Evolutionary conservation across 2,888 invertebrate species (phyloP).

Genomic region (Drosophila anomalata): DNA sequence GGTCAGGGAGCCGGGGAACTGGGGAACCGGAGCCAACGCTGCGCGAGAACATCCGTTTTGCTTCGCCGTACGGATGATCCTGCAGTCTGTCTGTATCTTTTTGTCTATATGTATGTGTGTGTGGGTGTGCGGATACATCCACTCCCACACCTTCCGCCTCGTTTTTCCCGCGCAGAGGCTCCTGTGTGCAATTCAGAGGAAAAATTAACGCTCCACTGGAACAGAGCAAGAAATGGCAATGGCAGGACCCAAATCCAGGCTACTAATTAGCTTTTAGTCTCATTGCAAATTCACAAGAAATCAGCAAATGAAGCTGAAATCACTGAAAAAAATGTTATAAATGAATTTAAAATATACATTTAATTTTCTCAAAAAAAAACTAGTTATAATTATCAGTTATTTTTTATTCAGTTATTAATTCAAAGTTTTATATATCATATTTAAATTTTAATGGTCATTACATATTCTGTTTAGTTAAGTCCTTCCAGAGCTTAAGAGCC

Average conservation of each 20-base stretch:
- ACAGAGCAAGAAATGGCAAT: conserved; percentile 38
- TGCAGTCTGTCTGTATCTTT: conserved; percentile 29
- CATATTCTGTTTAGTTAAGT: no score
- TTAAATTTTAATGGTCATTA: no score
- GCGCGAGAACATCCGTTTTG: conserved; percentile 71
- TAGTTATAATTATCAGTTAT: no score
- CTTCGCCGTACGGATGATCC: conserved; percentile 70
- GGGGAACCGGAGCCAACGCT: conserved; percentile 53
- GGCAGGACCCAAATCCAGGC: conserved; percentile 32
- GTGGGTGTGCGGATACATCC: conserved; percentile 13
- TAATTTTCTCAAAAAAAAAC: no score
- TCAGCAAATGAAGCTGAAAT: conserved; percentile 4
- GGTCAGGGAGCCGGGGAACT: not conserved
- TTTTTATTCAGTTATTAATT: no score
- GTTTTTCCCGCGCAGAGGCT: conserved; percentile 25
- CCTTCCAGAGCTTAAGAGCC: no score
- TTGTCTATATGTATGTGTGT: conserved; percentile 6
- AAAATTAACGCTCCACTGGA: conserved; percentile 46
- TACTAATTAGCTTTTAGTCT: conserved; percentile 77
- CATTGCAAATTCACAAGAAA: conserved; percentile 71
- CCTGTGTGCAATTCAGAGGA: conserved; percentile 39
- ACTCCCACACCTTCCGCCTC: conserved; percentile 7
- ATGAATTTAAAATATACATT: no score
- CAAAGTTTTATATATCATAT: no score
- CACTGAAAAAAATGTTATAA: conserved; percentile 10